phyloP scores from a whole-genome alignment of 2,888 invertebrate genomes.

The Drosophila subquinaria region DNA sequence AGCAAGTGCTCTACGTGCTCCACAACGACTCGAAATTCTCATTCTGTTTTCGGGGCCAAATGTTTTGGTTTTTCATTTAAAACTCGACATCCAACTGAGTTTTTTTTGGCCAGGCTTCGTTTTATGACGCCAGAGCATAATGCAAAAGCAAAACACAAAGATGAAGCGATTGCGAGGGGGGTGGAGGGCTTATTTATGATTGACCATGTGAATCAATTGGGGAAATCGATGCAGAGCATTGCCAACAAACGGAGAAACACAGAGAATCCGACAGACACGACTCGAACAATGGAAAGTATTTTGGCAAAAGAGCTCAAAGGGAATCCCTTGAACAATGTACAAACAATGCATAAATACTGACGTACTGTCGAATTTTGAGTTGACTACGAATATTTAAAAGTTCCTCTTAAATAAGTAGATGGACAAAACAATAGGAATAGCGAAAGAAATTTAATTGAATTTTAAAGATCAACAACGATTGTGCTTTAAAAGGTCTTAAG shows the following conservation, averaged over 20 bases:
- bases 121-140: slow-evolving; percentile 9
- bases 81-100: slow-evolving; percentile 15
- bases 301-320: slow-evolving; percentile 34
- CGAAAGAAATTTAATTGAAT: not conserved
- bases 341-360: slow-evolving; percentile 19
- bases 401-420: not conserved
- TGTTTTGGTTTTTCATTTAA: slow-evolving; percentile 31
- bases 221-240: slow-evolving; percentile 12
- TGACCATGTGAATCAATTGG: slow-evolving; percentile 39
- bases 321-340: slow-evolving; percentile 10
- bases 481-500: no score
- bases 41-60: not conserved
- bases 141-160: not conserved
- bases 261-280: not conserved
- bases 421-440: not conserved
- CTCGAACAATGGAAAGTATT: slow-evolving; percentile 24
- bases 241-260: slow-evolving; percentile 13
- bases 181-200: slow-evolving; percentile 27
- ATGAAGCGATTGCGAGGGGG: not conserved
- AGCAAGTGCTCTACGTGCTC: slow-evolving; percentile 37
- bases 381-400: slow-evolving; percentile 19
- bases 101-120: not conserved
- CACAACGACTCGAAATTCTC: not conserved
- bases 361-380: not conserved
- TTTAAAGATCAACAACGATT: no score